Percentiles rank a stretch among this genome's conserved stretches.
Evolutionary conservation across 1,140 invertebrate genomes (phyloP).

Genomic region (Spodoptera frugiperda): DNA sequence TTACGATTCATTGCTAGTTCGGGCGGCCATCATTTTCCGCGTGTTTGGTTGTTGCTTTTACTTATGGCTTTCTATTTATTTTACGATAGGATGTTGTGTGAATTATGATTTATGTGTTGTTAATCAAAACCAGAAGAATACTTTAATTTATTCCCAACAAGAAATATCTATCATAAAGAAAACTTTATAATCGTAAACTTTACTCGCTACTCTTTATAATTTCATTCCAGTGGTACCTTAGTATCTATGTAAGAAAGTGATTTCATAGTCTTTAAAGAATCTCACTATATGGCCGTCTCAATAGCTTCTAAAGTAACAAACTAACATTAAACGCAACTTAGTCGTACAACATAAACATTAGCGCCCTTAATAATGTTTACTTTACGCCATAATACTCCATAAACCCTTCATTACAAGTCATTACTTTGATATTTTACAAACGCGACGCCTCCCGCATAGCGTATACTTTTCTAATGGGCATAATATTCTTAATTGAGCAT

Average conservation of each 20-base stretch:
- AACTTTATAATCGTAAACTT: no score
- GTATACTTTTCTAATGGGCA: slow-evolving; percentile 45
- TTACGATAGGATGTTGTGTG: no score
- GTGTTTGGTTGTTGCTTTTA: neutral
- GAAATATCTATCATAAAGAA: no score
- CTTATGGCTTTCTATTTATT: neutral
- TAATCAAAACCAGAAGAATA: no score
- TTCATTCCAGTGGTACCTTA: no score
- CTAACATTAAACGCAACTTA: neutral
- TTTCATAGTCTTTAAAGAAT: no score
- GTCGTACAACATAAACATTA: slow-evolving; percentile 13
- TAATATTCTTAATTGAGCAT: slow-evolving; percentile 55
- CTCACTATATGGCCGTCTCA: no score
- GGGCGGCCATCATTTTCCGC: neutral
- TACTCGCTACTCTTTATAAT: no score
- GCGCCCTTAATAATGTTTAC: slow-evolving; percentile 29
- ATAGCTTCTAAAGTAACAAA: neutral
- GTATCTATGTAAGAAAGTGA: no score
- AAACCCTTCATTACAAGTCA: slow-evolving; percentile 33
- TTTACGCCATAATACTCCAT: slow-evolving; percentile 21
- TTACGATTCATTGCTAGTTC: slow-evolving; percentile 24
- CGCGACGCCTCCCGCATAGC: neutral
- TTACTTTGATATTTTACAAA: slow-evolving; percentile 40
- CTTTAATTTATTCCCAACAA: no score
- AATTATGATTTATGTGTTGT: no score